Base-by-base conservation (phyloP, 2,113 vertebrate species). In the Pelecanoides urinatrix region DNA sequence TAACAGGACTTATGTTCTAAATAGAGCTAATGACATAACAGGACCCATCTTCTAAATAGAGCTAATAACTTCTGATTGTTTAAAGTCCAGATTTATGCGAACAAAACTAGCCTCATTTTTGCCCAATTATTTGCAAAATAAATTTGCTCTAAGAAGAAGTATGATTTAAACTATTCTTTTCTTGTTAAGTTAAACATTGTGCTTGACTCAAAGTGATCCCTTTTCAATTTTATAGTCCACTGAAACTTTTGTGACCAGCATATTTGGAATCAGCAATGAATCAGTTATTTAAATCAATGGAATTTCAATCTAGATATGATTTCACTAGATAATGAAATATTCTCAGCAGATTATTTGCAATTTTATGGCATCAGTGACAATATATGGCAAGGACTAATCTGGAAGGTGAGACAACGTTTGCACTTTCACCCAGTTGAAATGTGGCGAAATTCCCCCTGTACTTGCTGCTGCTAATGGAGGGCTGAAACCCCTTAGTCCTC, bases 321-420 rank as follows among this genome's bases (percentile, higher is more conserved):
- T 91, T 90, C 42, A 88, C 45, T 88, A 65, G 50, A 59, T 23
- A 73, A 84, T 86, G 19, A 96, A 90, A 82, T 86, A 88, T 59
- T 92, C 81, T 88, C 38, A 67, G 3, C 26, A 4, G 40, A 45
- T 81, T 91, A 61, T 81, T 78, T 91, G 29, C 25, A 47, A 74
- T 74, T 88, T 89, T 85, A 65, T 88, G 38, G 11, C 53, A 62
- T 59, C 55, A 91, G 25, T 15, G 5, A 36, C n/a, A 76, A 70
- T 49, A 68, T 19, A 56, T 10, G 20, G 16, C n/a, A 61, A 86
- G 21, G 67, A 20, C 21, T 65, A 56, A 56, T 56, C 44, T 56
- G 16, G 25, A 42, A 56, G 16, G 23, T 47, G 27, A 88, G 47
- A 47, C 15, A 22, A 42, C 0, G 0, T 13, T 66, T 67, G 9